phyloP scores from a whole-genome alignment of 1,140 invertebrate species.

The Anagrus nilaparvatae region DNA sequence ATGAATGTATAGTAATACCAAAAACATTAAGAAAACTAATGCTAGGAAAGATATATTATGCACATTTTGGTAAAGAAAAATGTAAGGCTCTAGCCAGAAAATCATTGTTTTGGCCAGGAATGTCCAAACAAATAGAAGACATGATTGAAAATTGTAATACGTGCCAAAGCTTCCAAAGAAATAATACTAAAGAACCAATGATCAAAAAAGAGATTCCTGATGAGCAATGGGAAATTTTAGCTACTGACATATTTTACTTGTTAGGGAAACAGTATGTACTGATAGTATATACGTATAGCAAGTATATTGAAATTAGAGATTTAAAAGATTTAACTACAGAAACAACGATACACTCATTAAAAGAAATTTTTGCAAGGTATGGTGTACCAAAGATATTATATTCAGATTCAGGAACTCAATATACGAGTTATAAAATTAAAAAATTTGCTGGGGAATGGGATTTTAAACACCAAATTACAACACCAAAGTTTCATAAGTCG shows the following conservation, averaged over 20 bases:
- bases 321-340: too few species aligned
- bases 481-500: background rate
- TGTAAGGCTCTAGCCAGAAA: too few species aligned
- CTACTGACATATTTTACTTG: slow-evolving; percentile 29
- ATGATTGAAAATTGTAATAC: slow-evolving; percentile 30
- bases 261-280: slow-evolving; percentile 26
- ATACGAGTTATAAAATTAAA: too few species aligned
- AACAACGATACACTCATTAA: too few species aligned
- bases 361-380: background rate
- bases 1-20: slow-evolving; percentile 2
- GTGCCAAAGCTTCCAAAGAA: slow-evolving; percentile 26
- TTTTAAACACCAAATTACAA: background rate
- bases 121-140: slow-evolving; percentile 36
- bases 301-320: too few species aligned
- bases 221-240: slow-evolving; percentile 25
- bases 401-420: background rate
- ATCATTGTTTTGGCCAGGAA: too few species aligned
- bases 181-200: slow-evolving; percentile 29
- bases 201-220: too few species aligned
- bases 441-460: background rate
- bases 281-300: slow-evolving; percentile 22
- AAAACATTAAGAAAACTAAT: background rate
- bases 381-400: background rate
- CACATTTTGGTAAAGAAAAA: too few species aligned
- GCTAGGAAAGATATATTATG: too few species aligned